Evolutionary conservation across 2,113 vertebrate species (phyloP).

Genomic region (Crotalus viridis): DNA sequence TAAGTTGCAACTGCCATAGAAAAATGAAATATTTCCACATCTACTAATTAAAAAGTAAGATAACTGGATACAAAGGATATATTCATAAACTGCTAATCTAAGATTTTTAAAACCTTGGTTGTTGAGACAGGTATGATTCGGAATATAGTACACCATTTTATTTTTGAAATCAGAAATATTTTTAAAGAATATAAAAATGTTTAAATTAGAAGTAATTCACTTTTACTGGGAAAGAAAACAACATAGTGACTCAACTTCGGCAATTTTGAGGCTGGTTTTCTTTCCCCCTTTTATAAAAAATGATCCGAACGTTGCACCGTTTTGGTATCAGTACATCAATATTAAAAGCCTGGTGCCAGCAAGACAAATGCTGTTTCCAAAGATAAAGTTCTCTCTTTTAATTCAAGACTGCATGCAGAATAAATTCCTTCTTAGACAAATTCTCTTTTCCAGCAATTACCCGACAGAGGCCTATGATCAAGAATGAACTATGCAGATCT

Average conservation of each 20-base stretch:
- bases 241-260: neutral
- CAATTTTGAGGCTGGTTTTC: neutral
- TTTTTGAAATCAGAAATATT: neutral
- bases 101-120: too few relatives aligned
- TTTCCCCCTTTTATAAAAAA: neutral
- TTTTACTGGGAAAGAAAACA: neutral
- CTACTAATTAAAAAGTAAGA: neutral
- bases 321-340: neutral
- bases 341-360: slow-evolving; percentile 8
- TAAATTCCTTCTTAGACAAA: neutral
- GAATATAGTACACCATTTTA: neutral
- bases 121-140: neutral
- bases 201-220: neutral
- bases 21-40: neutral
- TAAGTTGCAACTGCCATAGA: neutral
- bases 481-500: neutral
- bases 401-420: neutral
- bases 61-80: neutral
- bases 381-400: slow-evolving; percentile 9
- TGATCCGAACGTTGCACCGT: neutral
- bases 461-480: neutral
- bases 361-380: slow-evolving; percentile 19
- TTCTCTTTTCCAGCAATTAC: neutral
- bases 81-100: too few relatives aligned
- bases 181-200: slow-evolving; percentile 3